Conservation (phyloP, 2,797 vertebrate genomes). For the Chrosomus eos region DNA sequence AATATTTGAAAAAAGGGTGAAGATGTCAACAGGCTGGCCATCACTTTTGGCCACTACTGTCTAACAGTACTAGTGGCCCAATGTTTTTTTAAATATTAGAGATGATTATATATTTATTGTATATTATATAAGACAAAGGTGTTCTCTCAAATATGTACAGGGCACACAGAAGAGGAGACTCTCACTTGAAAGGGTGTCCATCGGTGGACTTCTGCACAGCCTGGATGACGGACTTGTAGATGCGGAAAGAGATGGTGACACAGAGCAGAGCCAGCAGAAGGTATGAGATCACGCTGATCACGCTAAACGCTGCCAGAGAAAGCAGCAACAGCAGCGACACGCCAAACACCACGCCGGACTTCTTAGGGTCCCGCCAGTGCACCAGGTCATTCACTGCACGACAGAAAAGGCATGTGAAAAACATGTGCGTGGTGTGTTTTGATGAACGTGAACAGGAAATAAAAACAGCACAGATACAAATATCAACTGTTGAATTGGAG, state of each 20-base stretch:
- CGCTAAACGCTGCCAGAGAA: slow-evolving; percentile 91
- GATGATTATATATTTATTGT: too few species aligned
- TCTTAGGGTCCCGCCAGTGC: slow-evolving; percentile 92
- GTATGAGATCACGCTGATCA: slow-evolving; percentile 91
- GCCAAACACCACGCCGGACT: slow-evolving; percentile 87
- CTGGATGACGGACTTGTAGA: slow-evolving; percentile 92
- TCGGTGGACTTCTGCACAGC: slow-evolving; percentile 91
- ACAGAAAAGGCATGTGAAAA: slow-evolving; percentile 34
- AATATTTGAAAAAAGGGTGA: not conserved
- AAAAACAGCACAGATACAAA: not conserved
- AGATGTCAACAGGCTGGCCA: not conserved
- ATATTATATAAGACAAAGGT: not conserved
- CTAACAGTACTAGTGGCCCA: not conserved
- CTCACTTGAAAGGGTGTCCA: slow-evolving; percentile 93
- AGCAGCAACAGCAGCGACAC: slow-evolving; percentile 86
- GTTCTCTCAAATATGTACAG: not conserved
- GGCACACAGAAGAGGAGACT: not conserved
- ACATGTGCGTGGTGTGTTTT: not conserved
- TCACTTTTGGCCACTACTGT: not conserved
- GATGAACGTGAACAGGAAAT: not conserved
- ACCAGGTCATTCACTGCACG: slow-evolving; percentile 85
- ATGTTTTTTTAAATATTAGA: not conserved
- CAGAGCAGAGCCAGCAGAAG: slow-evolving; percentile 90
- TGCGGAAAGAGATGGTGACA: slow-evolving; percentile 93
- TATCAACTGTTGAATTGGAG: not conserved